These are phyloP conservation scores for Pinna nobilis DNA, from an alignment of 1,140 invertebrate genomes.

Conservation along the genomic window DNA sequence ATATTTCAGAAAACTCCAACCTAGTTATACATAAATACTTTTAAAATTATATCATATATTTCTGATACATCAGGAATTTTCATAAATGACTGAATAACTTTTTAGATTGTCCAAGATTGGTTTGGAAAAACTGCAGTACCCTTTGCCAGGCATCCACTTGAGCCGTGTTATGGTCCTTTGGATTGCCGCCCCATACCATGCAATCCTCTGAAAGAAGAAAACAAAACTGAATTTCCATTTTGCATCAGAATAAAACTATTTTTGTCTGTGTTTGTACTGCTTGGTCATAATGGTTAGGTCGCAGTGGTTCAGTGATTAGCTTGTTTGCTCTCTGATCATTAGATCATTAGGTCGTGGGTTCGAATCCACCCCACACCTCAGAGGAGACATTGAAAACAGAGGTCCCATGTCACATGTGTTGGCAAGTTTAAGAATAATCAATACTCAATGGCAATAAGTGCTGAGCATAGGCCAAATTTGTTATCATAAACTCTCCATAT, in stretches of 20 bases:
- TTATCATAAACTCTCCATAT: too few relatives aligned
- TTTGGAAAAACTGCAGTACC: constrained; percentile 46
- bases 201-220: too few relatives aligned
- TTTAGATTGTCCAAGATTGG: constrained; percentile 26
- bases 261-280: not conserved
- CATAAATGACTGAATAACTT: not conserved
- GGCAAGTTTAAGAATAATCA: too few relatives aligned
- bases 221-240: too few relatives aligned
- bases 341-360: not conserved
- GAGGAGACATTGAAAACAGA: too few relatives aligned
- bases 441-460: too few relatives aligned
- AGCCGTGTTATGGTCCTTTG: constrained; percentile 39
- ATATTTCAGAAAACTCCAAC: not conserved
- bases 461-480: too few relatives aligned
- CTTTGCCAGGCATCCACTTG: constrained; percentile 52
- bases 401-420: too few relatives aligned
- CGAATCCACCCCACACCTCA: not conserved
- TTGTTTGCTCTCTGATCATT: not conserved
- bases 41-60: not conserved
- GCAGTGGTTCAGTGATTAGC: not conserved
- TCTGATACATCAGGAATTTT: not conserved
- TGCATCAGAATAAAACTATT: constrained; percentile 9
- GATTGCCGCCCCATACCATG: constrained; percentile 44
- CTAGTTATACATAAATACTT: not conserved
- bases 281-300: not conserved